Conservation (phyloP, 2,113 vertebrate species). For the Fregata magnificens region DNA sequence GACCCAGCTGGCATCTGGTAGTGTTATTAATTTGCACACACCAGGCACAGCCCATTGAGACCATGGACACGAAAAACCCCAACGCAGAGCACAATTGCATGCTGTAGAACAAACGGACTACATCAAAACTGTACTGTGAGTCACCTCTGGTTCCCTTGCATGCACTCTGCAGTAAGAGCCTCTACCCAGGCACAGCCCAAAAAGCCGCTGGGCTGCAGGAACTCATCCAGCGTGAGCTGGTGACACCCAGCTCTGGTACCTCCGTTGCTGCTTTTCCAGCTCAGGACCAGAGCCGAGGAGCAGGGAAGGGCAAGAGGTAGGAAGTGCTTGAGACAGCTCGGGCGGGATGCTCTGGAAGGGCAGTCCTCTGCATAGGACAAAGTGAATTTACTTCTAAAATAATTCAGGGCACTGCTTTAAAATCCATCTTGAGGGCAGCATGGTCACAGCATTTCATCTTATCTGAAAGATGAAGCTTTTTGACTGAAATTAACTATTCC, state of each 20-base stretch:
- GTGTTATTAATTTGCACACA: neutral
- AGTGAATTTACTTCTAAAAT: neutral
- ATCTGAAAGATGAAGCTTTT: neutral
- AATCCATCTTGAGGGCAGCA: neutral
- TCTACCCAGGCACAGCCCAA: neutral
- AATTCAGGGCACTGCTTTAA: neutral
- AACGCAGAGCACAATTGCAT: neutral
- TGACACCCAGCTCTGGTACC: accelerated
- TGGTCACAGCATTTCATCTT: neutral
- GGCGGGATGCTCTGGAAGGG: neutral
- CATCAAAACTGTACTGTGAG: neutral
- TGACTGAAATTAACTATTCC: neutral
- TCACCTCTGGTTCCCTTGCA: neutral
- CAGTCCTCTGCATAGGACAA: neutral
- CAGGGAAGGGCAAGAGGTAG: neutral
- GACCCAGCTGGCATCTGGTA: neutral
- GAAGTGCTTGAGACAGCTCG: neutral
- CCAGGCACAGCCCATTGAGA: neutral
- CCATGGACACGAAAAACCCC: neutral
- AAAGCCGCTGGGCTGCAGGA: neutral
- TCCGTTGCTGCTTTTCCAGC: neutral
- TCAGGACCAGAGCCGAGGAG: neutral
- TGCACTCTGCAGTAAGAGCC: neutral
- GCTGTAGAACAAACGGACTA: neutral
- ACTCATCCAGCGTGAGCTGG: neutral